Conservation (phyloP, 2,797 vertebrate species). For the Acanthiza pusilla region DNA sequence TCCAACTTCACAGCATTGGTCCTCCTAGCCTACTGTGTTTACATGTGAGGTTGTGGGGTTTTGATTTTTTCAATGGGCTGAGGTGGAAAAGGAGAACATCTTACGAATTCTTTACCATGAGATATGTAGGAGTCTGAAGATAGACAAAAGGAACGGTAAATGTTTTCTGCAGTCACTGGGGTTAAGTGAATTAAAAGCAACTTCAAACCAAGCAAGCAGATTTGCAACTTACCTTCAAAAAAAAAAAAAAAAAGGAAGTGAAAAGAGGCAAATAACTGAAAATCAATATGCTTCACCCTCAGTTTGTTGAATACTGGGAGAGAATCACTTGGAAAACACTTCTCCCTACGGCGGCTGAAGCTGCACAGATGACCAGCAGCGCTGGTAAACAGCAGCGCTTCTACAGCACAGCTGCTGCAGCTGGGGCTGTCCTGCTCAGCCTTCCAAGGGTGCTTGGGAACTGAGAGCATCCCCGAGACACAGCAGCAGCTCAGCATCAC, state of each 20-base stretch:
- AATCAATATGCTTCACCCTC: neutral
- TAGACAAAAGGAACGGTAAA: neutral
- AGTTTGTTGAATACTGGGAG: neutral
- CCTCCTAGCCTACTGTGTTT: neutral
- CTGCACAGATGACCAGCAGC: neutral
- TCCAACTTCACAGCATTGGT: neutral
- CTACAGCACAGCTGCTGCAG: neutral
- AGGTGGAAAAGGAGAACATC: neutral
- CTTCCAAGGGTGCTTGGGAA: neutral
- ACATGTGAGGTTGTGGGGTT: no score
- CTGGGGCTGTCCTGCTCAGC: neutral
- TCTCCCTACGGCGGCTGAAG: neutral
- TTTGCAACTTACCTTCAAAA: neutral
- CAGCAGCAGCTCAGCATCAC: neutral
- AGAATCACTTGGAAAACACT: neutral
- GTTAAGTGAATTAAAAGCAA: neutral
- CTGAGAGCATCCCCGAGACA: neutral
- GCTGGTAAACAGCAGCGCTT: neutral
- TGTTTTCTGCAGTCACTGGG: neutral
- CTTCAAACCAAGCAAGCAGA: neutral
- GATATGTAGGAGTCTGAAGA: neutral
- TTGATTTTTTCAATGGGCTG: neutral
- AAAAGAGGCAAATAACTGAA: neutral
- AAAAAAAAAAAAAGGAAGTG: neutral
- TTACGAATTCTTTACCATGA: neutral